Evolutionary conservation across 2,113 vertebrate species (phyloP).

Genomic region (Zootoca vivipara): DNA sequence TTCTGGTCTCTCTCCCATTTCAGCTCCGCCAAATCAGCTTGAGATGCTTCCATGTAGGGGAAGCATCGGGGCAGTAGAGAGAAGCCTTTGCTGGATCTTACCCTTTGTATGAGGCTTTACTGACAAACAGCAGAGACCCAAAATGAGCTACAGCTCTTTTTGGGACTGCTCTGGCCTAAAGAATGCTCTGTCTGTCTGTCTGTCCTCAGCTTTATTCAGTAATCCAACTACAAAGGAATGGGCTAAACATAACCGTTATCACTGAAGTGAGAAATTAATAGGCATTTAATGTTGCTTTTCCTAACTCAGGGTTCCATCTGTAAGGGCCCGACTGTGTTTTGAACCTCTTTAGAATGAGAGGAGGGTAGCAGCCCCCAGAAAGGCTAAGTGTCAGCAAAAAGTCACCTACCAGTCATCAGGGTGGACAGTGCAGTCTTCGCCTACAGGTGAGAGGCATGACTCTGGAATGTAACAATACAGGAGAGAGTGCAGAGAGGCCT

Average conservation of each 20-base stretch:
- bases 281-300: not conserved
- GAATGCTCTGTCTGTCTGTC: not conserved
- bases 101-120: not conserved
- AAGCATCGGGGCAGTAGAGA: too few species aligned
- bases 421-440: conserved; percentile 49
- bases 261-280: conserved; percentile 14
- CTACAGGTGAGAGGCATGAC: not conserved
- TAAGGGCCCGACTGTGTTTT: not conserved
- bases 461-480: conserved; percentile 36
- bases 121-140: not conserved
- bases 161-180: not conserved
- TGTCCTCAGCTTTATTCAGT: not conserved
- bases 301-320: not conserved
- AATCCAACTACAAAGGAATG: not conserved
- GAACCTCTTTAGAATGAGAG: not conserved
- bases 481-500: conserved; percentile 54
- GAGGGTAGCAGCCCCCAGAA: not conserved
- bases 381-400: conserved; percentile 13
- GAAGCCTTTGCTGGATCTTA: too few species aligned
- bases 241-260: not conserved
- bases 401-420: conserved; percentile 50
- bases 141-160: not conserved
- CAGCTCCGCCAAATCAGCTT: too few species aligned
- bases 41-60: too few species aligned
- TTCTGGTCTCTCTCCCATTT: too few species aligned